Evolutionary conservation across 2,888 invertebrate species (phyloP).

Genomic region (Suillia variegata): DNA sequence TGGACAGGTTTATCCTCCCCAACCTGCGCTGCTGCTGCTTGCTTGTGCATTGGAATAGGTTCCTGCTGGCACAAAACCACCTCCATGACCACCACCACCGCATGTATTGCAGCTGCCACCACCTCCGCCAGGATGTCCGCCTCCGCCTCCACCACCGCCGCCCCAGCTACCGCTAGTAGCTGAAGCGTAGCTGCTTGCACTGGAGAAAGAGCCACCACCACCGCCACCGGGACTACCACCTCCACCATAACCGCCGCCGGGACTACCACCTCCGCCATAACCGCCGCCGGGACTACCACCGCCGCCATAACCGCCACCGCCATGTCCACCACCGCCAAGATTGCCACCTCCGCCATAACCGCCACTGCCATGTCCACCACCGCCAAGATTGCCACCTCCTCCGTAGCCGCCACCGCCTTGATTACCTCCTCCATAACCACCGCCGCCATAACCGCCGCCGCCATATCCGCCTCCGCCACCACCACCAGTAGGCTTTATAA

Average conservation of each 20-base stretch:
- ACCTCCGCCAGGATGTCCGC: not conserved
- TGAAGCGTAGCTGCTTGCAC: not conserved
- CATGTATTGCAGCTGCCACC: not conserved
- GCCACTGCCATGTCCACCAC: slow-evolving; percentile 3
- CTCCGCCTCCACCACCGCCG: not conserved
- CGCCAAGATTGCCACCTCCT: slow-evolving; percentile 2
- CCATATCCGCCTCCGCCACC: slow-evolving; percentile 13
- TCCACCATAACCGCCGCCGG: not conserved
- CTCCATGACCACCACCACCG: slow-evolving; percentile 1
- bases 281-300: not conserved
- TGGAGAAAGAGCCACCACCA: slow-evolving; percentile 13
- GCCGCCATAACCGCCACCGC: not conserved
- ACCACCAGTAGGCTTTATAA: not conserved
- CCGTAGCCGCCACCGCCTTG: not conserved
- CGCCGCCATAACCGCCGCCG: not conserved
- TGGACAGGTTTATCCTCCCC: too few species aligned
- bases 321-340: not conserved
- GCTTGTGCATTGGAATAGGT: slow-evolving; percentile 16
- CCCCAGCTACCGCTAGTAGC: slow-evolving; percentile 8
- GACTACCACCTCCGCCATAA: slow-evolving; percentile 2
- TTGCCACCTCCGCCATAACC: slow-evolving; percentile 8
- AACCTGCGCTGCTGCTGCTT: slow-evolving; percentile 14
- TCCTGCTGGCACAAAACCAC: slow-evolving; percentile 7
- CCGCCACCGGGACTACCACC: slow-evolving; percentile 11
- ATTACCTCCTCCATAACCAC: too few species aligned